These are phyloP conservation scores for Calvadosia cruxmelitensis DNA, from an alignment of 30 jellyfish, hydroid and myxozoan genomes.

Conservation along the genomic window DNA sequence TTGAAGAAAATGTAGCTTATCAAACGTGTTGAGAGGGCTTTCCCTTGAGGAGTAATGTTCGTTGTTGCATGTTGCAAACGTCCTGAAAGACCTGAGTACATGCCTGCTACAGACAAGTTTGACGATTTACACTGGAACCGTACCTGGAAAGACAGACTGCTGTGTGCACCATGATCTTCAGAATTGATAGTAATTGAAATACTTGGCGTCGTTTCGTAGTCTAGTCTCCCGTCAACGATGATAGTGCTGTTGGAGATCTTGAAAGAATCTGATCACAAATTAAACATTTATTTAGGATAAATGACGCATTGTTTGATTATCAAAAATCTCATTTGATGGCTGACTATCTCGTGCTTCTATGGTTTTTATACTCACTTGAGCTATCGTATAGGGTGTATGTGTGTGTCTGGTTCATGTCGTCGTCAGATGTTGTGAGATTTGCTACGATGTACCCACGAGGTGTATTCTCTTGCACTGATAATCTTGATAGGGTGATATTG, in stretches of 20 bases:
- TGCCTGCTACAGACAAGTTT: slow-evolving; percentile 13
- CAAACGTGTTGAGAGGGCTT: too few relatives aligned
- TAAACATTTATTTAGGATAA: neutral
- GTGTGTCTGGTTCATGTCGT: slow-evolving; percentile 47
- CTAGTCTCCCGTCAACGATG: slow-evolving; percentile 30
- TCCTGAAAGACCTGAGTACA: slow-evolving; percentile 15
- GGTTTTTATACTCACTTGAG: slow-evolving; percentile 25
- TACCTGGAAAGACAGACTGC: slow-evolving; percentile 47
- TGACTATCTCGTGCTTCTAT: neutral
- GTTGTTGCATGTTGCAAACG: slow-evolving; percentile 3
- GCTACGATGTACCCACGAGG: slow-evolving; percentile 34
- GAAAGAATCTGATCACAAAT: slow-evolving; percentile 24
- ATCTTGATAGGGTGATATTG: slow-evolving; percentile 31
- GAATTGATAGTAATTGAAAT: slow-evolving; percentile 21
- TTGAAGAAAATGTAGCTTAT: too few relatives aligned
- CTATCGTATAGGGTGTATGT: slow-evolving; percentile 33
- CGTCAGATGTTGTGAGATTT: slow-evolving; percentile 29
- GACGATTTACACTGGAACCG: neutral
- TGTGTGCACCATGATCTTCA: slow-evolving; percentile 51
- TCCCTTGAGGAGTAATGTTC: too few relatives aligned
- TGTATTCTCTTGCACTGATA: slow-evolving; percentile 30
- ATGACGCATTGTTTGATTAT: too few relatives aligned
- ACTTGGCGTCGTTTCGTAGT: slow-evolving; percentile 34
- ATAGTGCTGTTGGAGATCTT: slow-evolving; percentile 21
- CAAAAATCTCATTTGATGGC: neutral